Evolutionary conservation across 2,888 invertebrate species (phyloP).

Genomic region (Amaurobius ferox): DNA sequence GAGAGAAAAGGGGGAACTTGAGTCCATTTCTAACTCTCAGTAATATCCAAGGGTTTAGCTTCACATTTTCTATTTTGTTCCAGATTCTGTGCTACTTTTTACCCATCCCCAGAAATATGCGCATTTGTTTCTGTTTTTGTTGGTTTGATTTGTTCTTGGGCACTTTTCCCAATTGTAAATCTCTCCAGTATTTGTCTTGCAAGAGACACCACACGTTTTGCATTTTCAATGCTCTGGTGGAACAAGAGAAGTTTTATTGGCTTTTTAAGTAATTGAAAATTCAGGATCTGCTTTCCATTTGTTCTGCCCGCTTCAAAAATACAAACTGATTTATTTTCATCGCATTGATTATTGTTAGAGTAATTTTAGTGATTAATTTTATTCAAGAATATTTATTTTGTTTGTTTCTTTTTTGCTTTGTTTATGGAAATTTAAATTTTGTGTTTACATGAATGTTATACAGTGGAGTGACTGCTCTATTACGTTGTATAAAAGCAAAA

Average conservation of each 20-base stretch:
- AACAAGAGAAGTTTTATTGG: neutral
- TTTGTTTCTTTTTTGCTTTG: too few relatives aligned
- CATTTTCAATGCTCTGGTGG: neutral
- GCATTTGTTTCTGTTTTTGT: neutral
- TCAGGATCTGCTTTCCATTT: neutral
- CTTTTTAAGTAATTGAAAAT: constrained; percentile 16
- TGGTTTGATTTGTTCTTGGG: constrained; percentile 9
- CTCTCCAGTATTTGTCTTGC: constrained; percentile 6
- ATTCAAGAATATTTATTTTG: too few relatives aligned
- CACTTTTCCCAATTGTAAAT: constrained; percentile 18
- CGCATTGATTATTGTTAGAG: neutral
- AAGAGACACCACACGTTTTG: constrained; percentile 10
- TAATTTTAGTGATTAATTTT: neutral
- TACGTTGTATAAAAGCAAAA: too few relatives aligned
- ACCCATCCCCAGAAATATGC: neutral
- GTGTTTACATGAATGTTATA: too few relatives aligned
- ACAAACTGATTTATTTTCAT: neutral
- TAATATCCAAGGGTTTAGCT: constrained; percentile 28
- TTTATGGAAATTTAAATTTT: too few relatives aligned
- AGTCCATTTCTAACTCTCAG: constrained; percentile 36
- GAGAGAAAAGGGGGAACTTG: constrained; percentile 11
- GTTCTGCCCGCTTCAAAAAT: neutral
- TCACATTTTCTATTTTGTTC: neutral
- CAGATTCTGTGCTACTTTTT: neutral
- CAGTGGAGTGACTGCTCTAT: too few relatives aligned